Base-by-base conservation (phyloP, 2,113 vertebrate species). In the Turnix velox region DNA sequence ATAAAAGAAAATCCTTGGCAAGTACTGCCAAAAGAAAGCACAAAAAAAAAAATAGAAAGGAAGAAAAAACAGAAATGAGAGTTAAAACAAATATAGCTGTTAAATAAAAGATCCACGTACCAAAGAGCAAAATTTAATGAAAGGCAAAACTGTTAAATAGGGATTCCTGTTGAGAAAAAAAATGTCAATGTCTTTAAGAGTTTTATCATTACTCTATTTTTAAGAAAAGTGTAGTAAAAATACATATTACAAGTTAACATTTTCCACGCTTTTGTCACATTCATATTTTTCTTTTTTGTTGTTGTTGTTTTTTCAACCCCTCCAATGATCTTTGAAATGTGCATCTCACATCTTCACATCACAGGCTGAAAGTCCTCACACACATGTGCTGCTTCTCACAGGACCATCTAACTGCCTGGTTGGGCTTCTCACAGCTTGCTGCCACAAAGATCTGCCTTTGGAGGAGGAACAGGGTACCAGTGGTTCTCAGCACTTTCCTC, bases 211-310 rank as follows among this genome's bases (percentile, higher is more conserved):
- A 96, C 93, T 98, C 97, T 97, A 97, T 98, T 98, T 98, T 98
- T 98, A 98, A 98, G 98, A 98, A 98, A 98, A 98, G 95, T 98
- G 98, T 98, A 98, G 95, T 98, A 98, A 98, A 98, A 98, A 98
- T 98, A 98, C 98, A 98, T 97, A 97, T 97, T 98, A 98, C 98
- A 98, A 98, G 97, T 97, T 97, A 98, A 97, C 97, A 97, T 97
- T 97, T 97, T 87, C 94, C 97, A 96, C 94, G 39, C 92, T 96
- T 96, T 96, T 90, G 92, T 95, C 93, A 84, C 93, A 82, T 86
- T 92, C n/a, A 25, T 73, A 1, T 55, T 63, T 80, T 89, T 87
- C 76, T 45, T 65, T 63, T 22, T 72, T 58, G 23, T 17, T 39
- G n/a, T n/a, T n/a, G n/a, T 54, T 52, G 30, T 68, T 81, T 75